phyloP scores from a whole-genome alignment of 37 sponge, comb jelly and placozoan genomes.

The Petrosia ficiformis region DNA sequence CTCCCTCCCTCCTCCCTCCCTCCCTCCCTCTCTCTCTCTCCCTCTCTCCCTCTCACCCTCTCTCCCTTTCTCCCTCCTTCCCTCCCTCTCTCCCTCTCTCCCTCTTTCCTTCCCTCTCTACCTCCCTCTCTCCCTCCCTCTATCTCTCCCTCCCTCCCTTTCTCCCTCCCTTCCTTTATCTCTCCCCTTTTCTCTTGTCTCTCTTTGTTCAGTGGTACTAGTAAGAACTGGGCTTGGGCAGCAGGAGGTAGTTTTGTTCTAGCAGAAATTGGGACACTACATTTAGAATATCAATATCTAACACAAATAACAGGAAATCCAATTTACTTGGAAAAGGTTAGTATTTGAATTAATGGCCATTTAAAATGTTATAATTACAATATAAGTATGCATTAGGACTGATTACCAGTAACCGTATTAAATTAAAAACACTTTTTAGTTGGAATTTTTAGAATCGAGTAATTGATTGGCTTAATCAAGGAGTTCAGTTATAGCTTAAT shows the following conservation, averaged over 20 bases:
- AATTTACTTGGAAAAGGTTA: slow-evolving; percentile 22
- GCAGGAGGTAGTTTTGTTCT: slow-evolving; percentile 3
- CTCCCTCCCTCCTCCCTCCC: slow-evolving; percentile 20
- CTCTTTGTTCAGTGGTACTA: background rate
- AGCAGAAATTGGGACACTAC: slow-evolving; percentile 66
- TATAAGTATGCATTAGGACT: too few species aligned
- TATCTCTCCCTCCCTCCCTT: too few species aligned
- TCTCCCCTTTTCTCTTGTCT: background rate
- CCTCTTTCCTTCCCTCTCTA: slow-evolving; percentile 2
- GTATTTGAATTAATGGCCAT: too few species aligned
- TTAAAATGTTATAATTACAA: too few species aligned
- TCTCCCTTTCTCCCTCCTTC: slow-evolving; percentile 44
- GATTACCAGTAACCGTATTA: too few species aligned
- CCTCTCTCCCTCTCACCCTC: too few species aligned
- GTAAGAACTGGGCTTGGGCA: background rate
- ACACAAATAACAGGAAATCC: slow-evolving; percentile 33
- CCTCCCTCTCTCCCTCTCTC: slow-evolving; percentile 20
- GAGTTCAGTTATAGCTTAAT: too few species aligned
- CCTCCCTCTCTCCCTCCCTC: background rate
- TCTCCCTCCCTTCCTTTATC: too few species aligned
- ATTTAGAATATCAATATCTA: slow-evolving; percentile 56
- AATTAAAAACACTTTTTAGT: too few species aligned
- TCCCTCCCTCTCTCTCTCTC: slow-evolving; percentile 41
- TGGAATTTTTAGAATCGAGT: too few species aligned
- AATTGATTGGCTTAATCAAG: too few species aligned